Base-by-base conservation (phyloP, 2,888 invertebrate species). In the Seira musarum region DNA sequence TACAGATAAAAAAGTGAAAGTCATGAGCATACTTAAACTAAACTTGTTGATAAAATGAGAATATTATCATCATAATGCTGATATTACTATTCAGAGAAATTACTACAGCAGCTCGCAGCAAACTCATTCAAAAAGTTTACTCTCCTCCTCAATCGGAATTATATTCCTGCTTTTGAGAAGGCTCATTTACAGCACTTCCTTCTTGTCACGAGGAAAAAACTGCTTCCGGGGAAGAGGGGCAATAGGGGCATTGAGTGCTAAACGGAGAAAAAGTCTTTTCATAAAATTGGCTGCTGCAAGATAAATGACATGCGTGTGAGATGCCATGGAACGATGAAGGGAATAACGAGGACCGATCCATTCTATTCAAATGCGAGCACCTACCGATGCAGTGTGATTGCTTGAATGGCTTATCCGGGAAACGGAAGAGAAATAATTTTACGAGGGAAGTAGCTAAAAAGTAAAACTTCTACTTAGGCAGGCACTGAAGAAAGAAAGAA, bases 141-240 rank as follows among this genome's bases (percentile, higher is more conserved):
- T n/a, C n/a, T n/a, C n/a, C n/a, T 57, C 57, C n/a, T n/a, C 17
- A 57, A 10, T 17, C 57, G n/a, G 17, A 57, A 57, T 15, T 15
- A 57, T n/a, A 5, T 57, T 57, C 17, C 17, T 57, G 15, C 40
- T 40, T 8, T 57, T n/a, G 17, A 57, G 57, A 17, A 57, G 63
- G 75, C 75, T 75, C 75, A 75, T 75, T 75, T 75, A 68, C 75
- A 67, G 67, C 24, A 22, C 30, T 68, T 75, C 75, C 75, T 63
- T 63, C 67, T 57, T 57, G 57, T 57, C 57, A 21, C 61, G 24
- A 61, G 61, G 40, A 70, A 61, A 70, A 70, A 57, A 70, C 64
- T 63, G 76, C 69, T 77, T 77, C 77, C 77, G 71, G 77, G 64
- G 49, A 57, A 57, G n/a, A 13, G n/a, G n/a, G 57, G 57, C 57